A percentile compares a stretch with the other conserved stretches of the same genome.
Evolutionary conservation across 1,140 invertebrate species (phyloP).

Genomic region (Drosophila ogumai): DNA sequence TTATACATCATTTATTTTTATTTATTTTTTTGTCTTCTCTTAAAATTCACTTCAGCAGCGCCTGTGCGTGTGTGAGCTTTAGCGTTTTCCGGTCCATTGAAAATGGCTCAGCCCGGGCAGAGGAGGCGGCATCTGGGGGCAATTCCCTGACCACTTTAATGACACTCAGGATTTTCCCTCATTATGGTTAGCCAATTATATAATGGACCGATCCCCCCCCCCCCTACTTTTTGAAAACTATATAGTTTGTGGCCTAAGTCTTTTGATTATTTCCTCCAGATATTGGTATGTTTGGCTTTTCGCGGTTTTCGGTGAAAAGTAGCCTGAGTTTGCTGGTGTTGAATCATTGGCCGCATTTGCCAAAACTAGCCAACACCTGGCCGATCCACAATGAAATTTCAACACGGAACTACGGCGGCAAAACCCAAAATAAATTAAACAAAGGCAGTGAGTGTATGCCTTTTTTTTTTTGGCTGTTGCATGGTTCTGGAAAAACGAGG

Average conservation of each 20-base stretch:
- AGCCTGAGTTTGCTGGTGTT: not conserved
- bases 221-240: constrained; percentile 12
- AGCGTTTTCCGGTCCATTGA: constrained; percentile 79
- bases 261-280: constrained; percentile 55
- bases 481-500: constrained; percentile 43
- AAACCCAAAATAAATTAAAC: constrained; percentile 13
- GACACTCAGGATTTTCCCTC: constrained; percentile 65
- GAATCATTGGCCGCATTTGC: constrained; percentile 47
- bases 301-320: constrained; percentile 52
- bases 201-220: constrained; percentile 25
- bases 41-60: constrained; percentile 74
- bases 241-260: constrained; percentile 75
- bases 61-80: constrained; percentile 19
- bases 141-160: constrained; percentile 53
- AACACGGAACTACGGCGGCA: constrained; percentile 55
- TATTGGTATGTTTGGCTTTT: not conserved
- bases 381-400: constrained; percentile 44
- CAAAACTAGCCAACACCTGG: constrained; percentile 39
- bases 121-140: not conserved
- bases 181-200: constrained; percentile 55
- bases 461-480: constrained; percentile 27
- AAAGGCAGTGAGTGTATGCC: constrained; percentile 1
- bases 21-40: constrained; percentile 55
- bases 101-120: constrained; percentile 46
- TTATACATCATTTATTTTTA: constrained; percentile 65